Base-by-base conservation (phyloP, 2,113 vertebrate species). In the Tetrax tetrax region DNA sequence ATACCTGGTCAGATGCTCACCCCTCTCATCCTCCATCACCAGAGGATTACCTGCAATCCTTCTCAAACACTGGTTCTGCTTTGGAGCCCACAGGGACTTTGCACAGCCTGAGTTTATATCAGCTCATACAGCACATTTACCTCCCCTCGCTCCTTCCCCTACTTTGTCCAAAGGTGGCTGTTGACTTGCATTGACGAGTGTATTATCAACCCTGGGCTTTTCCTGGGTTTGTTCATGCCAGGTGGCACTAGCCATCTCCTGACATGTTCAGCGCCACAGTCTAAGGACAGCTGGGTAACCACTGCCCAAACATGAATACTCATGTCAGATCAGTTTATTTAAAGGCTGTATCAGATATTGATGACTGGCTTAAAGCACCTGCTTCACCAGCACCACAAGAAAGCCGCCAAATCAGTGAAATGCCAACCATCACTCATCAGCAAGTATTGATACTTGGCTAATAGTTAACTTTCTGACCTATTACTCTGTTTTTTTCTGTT, bases 271-370 rank as follows among this genome's bases (percentile, higher is more conserved):
- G 66, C 81, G 27, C 47, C 59, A 77, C 61, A 72, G 11, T 22
- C 41, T 68, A 77, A 95, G 87, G 12, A 38, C 48, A 95, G 48
- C 84, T 83, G 93, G 45, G 45, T 43, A 92, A 79, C 13, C n/a
- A 54, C 82, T 93, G 75, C 74, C 69, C 50, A 83, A 76, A 91
- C 63, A 51, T 31, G 81, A 91, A 68, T 41, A 61, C 31, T 78
- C 38, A 7, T 94, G 90, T 95, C 65, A 91, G 68, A 87, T 68
- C 38, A 75, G 64, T 97, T 94, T 94, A 87, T 96, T 94, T 95
- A 95, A 97, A 79, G 45, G 24, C 60, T 70, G 5, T 80, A 37
- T 82, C 63, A 66, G 68, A 38, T 57, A 59, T 18, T 87, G 76
- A 84, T 60, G 66, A 83, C 37, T 82, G 83, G 54, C 57, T 94